Evolutionary conservation across 2,797 vertebrate genomes (phyloP).

Genomic region (Masticophis lateralis): DNA sequence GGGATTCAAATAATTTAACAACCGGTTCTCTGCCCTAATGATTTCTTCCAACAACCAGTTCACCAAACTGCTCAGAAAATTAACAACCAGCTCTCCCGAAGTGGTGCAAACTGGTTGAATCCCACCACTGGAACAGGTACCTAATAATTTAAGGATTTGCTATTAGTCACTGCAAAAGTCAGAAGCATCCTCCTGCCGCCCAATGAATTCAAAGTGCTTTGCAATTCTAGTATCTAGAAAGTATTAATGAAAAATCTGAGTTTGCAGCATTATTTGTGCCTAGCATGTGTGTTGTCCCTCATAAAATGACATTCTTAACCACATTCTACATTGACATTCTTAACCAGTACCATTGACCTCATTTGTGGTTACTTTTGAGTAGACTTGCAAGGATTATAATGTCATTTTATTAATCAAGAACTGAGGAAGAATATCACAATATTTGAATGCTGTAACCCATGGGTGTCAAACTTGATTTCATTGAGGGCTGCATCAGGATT

Average conservation of each 20-base stretch:
- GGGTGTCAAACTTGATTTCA: too few relatives aligned
- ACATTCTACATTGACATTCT: neutral
- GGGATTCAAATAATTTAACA: too few relatives aligned
- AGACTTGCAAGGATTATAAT: neutral
- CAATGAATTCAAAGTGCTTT: neutral
- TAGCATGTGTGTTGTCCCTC: neutral
- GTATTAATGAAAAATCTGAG: neutral
- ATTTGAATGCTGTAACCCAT: neutral
- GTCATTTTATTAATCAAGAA: neutral
- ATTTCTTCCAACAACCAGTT: too few relatives aligned
- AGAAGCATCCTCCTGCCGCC: neutral
- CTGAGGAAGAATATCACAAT: neutral
- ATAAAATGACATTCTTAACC: neutral
- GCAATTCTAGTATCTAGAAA: neutral
- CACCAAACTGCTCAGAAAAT: too few relatives aligned
- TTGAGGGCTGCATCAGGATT: too few relatives aligned
- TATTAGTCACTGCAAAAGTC: neutral
- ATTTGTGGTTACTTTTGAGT: neutral
- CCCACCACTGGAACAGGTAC: neutral
- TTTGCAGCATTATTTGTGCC: neutral
- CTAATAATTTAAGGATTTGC: neutral
- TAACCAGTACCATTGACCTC: neutral
- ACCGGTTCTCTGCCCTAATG: too few relatives aligned
- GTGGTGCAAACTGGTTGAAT: too few relatives aligned
- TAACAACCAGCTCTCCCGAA: too few relatives aligned